These are phyloP conservation scores for Drosophila kambysellisi DNA, from an alignment of 2,888 invertebrate genomes.

Conservation along the genomic window DNA sequence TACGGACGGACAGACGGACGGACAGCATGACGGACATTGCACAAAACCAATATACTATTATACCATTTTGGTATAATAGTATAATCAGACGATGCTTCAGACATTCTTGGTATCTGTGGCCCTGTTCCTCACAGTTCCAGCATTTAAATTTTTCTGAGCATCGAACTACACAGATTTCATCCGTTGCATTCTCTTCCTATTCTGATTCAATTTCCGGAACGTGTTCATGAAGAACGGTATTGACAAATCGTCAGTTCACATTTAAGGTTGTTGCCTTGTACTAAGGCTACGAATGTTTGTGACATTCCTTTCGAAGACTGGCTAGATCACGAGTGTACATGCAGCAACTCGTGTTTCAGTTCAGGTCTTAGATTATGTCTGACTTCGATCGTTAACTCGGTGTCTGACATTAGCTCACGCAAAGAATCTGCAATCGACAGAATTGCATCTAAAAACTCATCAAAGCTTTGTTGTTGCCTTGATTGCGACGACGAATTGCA, in stretches of 20 bases:
- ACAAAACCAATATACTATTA: too few species aligned
- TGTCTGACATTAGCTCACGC: neutral
- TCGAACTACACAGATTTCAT: too few species aligned
- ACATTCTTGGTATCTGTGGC: too few species aligned
- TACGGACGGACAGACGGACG: too few species aligned
- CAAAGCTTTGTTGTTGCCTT: neutral
- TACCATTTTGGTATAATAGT: too few species aligned
- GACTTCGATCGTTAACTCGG: neutral
- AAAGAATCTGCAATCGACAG: neutral
- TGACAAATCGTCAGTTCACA: neutral
- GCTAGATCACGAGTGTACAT: neutral
- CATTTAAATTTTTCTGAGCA: too few species aligned
- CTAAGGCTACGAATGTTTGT: neutral
- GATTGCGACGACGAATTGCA: constrained; percentile 1
- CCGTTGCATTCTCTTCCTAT: too few species aligned
- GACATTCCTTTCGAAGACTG: neutral
- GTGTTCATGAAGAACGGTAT: neutral
- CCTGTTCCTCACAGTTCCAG: too few species aligned
- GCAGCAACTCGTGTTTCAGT: neutral
- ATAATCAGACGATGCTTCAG: neutral
- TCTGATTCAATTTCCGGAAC: neutral
- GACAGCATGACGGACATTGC: too few species aligned
- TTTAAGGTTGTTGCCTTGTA: neutral
- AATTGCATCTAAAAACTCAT: neutral
- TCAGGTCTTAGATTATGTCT: neutral